Base-by-base conservation (phyloP, 2,888 invertebrate species). In the Lycaena phlaeas region DNA sequence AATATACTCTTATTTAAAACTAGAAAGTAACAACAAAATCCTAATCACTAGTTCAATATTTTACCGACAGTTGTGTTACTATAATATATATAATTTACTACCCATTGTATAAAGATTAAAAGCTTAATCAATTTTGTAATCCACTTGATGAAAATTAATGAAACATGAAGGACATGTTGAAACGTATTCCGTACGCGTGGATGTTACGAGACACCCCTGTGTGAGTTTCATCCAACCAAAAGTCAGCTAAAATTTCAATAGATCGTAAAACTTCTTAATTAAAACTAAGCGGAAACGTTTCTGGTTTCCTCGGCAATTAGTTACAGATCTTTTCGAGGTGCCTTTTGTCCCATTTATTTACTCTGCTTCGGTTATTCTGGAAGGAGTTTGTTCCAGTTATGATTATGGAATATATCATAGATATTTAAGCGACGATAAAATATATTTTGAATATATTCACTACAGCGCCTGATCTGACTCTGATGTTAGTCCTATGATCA, bases 221-320 rank as follows among this genome's bases (percentile, higher is more conserved):
- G n/a, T n/a, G n/a, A 18, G 22, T 22, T 18, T 9, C 12, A 18
- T 22, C 34, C 22, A 12, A 22, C 22, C 34, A 34, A 7, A 12
- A 34, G 22, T 34, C 22, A 12, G 12, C 18, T 7, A 2, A 22
- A 34, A 22, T 34, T 34, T 30, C 31, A 25, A 39, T 39, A 30
- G 39, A 31, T 39, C 14, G 26, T 30, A 26, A 31, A 39, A 39
- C 30, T 39, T 39, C 31, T 26, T 39, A 39, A 39, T 39, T 39
- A 39, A 39, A 39, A 31, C 26, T 31, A 26, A 31, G 15, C 30
- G 31, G 31, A 39, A 15, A 26, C 31, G 11, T 31, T 31, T 39
- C 30, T 39, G 39, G 25, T 31, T 31, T 30, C 14, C 39, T 30
- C 26, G 30, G 31, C 26, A 30, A 39, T 31, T 30, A 39, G 26